Conservation (phyloP, 1,140 invertebrate species). For the Wasmannia auropunctata region DNA sequence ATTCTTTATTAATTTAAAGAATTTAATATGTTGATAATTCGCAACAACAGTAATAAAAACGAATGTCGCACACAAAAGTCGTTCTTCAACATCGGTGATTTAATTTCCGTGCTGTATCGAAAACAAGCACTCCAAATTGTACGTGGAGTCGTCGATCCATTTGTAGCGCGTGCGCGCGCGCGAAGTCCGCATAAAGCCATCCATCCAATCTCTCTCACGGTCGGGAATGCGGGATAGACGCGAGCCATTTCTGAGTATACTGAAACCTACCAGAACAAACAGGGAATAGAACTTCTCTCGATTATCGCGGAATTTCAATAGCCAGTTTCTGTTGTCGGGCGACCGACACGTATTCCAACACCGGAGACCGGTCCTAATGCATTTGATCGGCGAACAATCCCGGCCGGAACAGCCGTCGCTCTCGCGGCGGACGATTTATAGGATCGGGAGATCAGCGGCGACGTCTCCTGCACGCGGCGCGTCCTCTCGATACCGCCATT, state of each 20-base stretch:
- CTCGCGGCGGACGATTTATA: slow-evolving; percentile 32
- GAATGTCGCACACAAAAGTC: neutral
- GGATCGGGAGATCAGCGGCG: slow-evolving; percentile 13
- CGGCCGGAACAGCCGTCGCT: slow-evolving; percentile 10
- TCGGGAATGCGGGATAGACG: slow-evolving; percentile 10
- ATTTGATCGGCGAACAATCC: slow-evolving; percentile 56
- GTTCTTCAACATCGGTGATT: neutral
- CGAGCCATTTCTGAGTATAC: slow-evolving; percentile 43
- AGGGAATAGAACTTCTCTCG: slow-evolving; percentile 45
- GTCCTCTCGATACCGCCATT: slow-evolving; percentile 6
- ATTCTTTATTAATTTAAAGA: neutral
- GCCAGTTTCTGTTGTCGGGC: slow-evolving; percentile 40
- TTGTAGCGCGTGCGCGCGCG: too few species aligned
- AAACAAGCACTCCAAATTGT: neutral
- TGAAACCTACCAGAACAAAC: slow-evolving; percentile 46
- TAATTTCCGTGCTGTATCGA: neutral
- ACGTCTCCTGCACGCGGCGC: neutral
- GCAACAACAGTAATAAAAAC: neutral
- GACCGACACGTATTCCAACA: slow-evolving; percentile 34
- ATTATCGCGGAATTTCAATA: slow-evolving; percentile 59
- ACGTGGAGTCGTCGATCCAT: neutral
- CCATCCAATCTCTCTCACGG: slow-evolving; percentile 18
- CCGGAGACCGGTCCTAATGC: slow-evolving; percentile 39
- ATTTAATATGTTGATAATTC: neutral
- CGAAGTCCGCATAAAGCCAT: slow-evolving; percentile 11